Evolutionary conservation across 2,113 vertebrate species (phyloP).

Genomic region (Heloderma charlesbogerti): DNA sequence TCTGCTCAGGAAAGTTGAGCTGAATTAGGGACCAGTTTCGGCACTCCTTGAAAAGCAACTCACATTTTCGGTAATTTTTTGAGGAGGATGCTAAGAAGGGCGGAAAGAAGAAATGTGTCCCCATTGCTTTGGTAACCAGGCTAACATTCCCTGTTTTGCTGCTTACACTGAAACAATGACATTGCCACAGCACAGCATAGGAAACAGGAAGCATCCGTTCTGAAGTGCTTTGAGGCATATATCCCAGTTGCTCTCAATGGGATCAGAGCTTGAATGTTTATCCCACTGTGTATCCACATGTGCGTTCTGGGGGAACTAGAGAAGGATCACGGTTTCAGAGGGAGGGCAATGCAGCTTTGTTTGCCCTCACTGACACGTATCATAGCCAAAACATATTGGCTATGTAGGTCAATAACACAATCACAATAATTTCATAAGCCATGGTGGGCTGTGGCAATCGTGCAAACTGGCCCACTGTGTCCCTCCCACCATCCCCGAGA

Average conservation of each 20-base stretch:
- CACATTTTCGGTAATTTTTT: background rate
- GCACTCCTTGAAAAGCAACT: background rate
- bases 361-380: background rate
- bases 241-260: background rate
- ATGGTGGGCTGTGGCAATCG: background rate
- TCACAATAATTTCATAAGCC: background rate
- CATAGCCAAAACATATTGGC: background rate
- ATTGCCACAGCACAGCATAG: background rate
- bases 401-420: background rate
- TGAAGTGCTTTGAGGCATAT: no score
- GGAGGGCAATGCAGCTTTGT: no score
- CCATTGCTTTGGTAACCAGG: background rate
- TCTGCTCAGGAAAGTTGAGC: background rate
- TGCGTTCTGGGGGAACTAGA: background rate
- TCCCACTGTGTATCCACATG: background rate
- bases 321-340: background rate
- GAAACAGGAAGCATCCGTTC: background rate
- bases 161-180: background rate
- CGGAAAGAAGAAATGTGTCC: background rate
- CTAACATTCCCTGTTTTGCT: background rate
- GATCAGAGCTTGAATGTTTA: background rate
- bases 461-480: no score
- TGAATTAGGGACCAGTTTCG: background rate
- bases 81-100: background rate
- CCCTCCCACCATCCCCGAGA: no score